These are phyloP conservation scores for Dissostichus mawsoni DNA, from an alignment of 2,113 vertebrate genomes.

Conservation along the genomic window DNA sequence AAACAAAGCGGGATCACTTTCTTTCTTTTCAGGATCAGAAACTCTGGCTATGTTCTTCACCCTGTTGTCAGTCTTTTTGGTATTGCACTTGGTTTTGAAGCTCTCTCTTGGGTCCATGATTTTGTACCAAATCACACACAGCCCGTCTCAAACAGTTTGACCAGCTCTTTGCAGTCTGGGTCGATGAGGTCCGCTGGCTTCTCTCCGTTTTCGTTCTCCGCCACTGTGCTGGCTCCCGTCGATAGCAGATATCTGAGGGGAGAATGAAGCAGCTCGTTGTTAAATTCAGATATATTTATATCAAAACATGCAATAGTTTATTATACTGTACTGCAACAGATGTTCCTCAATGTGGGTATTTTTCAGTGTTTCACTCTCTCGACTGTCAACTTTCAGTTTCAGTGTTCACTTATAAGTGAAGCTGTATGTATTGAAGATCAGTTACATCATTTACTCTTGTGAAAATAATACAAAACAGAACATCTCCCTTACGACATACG, in stretches of 20 bases:
- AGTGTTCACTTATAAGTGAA: not conserved
- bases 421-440: not conserved
- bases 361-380: not conserved
- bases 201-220: constrained; percentile 88
- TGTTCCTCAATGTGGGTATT: not conserved
- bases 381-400: not conserved
- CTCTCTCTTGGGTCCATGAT: not conserved
- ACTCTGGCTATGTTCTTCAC: not conserved
- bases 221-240: constrained; percentile 88
- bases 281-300: not conserved
- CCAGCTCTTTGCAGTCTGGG: constrained; percentile 89
- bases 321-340: not conserved
- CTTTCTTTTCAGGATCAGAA: constrained; percentile 7
- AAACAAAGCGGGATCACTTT: constrained; percentile 5
- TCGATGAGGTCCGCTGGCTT: constrained; percentile 93
- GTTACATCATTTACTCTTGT: not conserved
- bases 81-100: not conserved
- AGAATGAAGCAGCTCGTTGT: constrained; percentile 2
- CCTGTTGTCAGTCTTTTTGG: not conserved
- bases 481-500: not conserved
- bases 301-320: not conserved
- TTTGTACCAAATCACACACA: constrained; percentile 65
- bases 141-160: constrained; percentile 85
- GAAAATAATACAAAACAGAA: not conserved
- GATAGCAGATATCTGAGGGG: constrained; percentile 89